Conservation (phyloP, 1,140 invertebrate species). For the Coenobita brevimanus region DNA sequence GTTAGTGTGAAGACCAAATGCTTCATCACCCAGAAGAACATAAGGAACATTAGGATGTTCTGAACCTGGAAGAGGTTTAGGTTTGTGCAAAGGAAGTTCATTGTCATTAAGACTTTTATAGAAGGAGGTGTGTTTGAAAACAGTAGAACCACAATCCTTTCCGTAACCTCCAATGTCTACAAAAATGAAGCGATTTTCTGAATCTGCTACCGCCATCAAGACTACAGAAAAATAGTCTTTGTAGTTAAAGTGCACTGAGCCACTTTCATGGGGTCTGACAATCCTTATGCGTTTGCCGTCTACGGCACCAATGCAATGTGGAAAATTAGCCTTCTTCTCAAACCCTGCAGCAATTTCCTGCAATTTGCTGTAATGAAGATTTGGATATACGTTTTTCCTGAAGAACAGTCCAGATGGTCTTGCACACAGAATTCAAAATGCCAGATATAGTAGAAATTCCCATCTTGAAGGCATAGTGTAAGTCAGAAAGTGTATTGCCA, state of each 20-base stretch:
- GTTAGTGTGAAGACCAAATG: slow-evolving; percentile 19
- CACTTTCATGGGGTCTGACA: slow-evolving; percentile 19
- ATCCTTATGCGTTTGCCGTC: slow-evolving; percentile 35
- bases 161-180: slow-evolving; percentile 34
- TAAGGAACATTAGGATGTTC: slow-evolving; percentile 32
- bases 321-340: slow-evolving; percentile 19
- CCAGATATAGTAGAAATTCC: slow-evolving; percentile 27
- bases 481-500: neutral
- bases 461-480: slow-evolving; percentile 27
- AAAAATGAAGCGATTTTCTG: slow-evolving; percentile 22
- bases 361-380: no score
- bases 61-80: slow-evolving; percentile 19
- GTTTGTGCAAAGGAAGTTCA: slow-evolving; percentile 17
- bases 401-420: neutral
- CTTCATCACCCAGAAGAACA: slow-evolving; percentile 30
- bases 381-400: no score
- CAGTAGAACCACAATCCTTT: slow-evolving; percentile 16
- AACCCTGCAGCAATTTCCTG: slow-evolving; percentile 27
- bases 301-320: slow-evolving; percentile 27
- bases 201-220: slow-evolving; percentile 15
- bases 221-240: slow-evolving; percentile 26
- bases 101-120: slow-evolving; percentile 32
- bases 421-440: slow-evolving; percentile 9
- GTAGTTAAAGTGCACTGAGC: slow-evolving; percentile 21
- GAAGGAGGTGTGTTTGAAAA: slow-evolving; percentile 29